Evolutionary conservation across 2,888 invertebrate species (phyloP).

Genomic region (Syrista parreyssii): DNA sequence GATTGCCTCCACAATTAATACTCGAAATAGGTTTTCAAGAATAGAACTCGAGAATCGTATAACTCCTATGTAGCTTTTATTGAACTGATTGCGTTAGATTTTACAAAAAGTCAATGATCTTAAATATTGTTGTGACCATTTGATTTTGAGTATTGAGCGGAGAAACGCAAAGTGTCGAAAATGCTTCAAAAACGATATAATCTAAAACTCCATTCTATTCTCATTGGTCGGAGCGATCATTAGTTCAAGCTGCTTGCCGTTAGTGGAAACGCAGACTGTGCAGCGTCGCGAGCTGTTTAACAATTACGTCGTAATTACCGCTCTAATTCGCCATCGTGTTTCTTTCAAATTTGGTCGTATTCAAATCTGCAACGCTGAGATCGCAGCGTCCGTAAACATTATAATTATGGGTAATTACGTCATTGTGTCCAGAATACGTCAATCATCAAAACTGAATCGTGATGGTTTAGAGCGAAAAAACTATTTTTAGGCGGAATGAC

Average conservation of each 20-base stretch:
- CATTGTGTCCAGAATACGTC: neutral
- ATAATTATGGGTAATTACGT: neutral
- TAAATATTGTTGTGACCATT: neutral
- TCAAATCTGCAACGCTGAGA: neutral
- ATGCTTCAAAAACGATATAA: neutral
- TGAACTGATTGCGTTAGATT: neutral
- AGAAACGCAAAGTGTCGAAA: neutral
- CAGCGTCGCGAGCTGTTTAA: slow-evolving; percentile 26
- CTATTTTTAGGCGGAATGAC: neutral
- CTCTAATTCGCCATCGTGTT: neutral
- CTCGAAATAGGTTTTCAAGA: neutral
- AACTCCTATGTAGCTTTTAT: neutral
- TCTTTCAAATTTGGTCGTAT: neutral
- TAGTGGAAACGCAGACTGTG: slow-evolving; percentile 6
- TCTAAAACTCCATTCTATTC: slow-evolving; percentile 17
- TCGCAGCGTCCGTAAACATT: neutral
- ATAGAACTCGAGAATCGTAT: neutral
- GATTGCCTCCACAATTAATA: neutral
- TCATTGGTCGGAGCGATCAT: slow-evolving; percentile 18
- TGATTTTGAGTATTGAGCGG: neutral
- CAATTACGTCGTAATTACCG: slow-evolving; percentile 27
- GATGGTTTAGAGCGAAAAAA: neutral
- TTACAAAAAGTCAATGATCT: neutral
- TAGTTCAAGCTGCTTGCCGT: slow-evolving; percentile 35
- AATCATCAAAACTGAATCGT: neutral